Evolutionary conservation across 2,888 invertebrate species (phyloP), one percentile per base, ranked within the genome.

Genomic region (Pandemis heparana): DNA sequence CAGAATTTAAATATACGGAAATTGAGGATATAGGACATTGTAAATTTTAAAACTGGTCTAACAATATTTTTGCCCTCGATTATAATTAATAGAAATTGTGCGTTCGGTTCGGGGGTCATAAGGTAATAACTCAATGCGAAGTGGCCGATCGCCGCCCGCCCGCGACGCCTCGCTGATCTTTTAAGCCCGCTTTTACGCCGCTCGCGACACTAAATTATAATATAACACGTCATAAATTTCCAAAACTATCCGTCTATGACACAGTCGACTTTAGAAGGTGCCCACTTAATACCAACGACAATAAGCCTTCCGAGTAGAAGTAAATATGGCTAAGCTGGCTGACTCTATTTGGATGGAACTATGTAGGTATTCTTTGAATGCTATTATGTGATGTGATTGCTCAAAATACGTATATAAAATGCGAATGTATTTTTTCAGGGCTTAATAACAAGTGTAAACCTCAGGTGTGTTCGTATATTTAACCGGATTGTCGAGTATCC

Each of bases 211-310:
- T 94, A 94, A 94, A 94, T 94, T 94, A 94, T 92, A 93, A 94
- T 94, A 92, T 92, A 94, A 94, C 93, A 93, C 85, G 87, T 90
- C 93, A 87, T 94, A 94, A 94, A 94, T 94, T 93, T 87, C 86
- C 80, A 85, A 87, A 92, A 93, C 93, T 94, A 94, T 92, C 92
- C 90, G 82, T 80, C 78, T 79, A 81, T 89, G 92, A 91, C 92
- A 83, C 77, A 77, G 74, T 76, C 77, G 89, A 87, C 88, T 91
- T 92, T 90, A 85, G 23, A 32, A 32, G 23, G 85, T 83, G 81
- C 83, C 83, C 71, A 71, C 72, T 78, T 76, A 80, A 71, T 75
- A 75, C 68, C 41, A 59, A 46, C 43, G 39, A 23, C 56, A 56
- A 56, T 56, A 56, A 56, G n/a, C 23, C 56, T 1, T 12, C 18